Evolutionary conservation across 2,888 invertebrate species (phyloP).

Genomic region (Spodoptera picta): DNA sequence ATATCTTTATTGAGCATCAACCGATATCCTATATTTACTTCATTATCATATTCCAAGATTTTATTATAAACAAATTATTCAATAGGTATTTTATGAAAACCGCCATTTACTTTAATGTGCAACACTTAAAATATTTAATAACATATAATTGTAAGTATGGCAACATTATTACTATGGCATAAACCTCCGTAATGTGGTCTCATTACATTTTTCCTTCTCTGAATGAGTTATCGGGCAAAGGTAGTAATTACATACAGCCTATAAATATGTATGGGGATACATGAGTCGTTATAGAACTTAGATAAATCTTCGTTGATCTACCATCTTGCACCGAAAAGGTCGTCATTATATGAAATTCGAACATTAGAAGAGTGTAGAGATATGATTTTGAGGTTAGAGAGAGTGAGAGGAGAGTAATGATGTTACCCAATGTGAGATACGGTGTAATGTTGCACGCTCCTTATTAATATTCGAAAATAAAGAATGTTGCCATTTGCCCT

Average conservation of each 20-base stretch:
- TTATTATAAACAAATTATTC: background rate
- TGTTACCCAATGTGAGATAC: slow-evolving; percentile 85
- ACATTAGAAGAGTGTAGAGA: slow-evolving; percentile 66
- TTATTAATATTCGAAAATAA: slow-evolving; percentile 88
- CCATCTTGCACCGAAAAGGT: slow-evolving; percentile 64
- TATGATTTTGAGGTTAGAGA: slow-evolving; percentile 52
- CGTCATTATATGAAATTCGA: slow-evolving; percentile 62
- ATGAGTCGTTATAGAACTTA: slow-evolving; percentile 58
- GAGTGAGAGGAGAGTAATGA: slow-evolving; percentile 68
- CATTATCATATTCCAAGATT: too few relatives aligned
- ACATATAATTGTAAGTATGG: slow-evolving; percentile 21
- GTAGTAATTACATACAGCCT: slow-evolving; percentile 54
- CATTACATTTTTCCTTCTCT: slow-evolving; percentile 52
- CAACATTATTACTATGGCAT: slow-evolving; percentile 37
- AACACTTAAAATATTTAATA: slow-evolving; percentile 26
- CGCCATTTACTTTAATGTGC: slow-evolving; percentile 16
- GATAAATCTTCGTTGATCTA: slow-evolving; percentile 68
- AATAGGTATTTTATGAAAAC: slow-evolving; percentile 29
- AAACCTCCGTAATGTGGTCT: slow-evolving; percentile 46
- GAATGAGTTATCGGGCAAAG: slow-evolving; percentile 56
- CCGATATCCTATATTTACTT: too few relatives aligned
- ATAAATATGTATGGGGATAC: slow-evolving; percentile 47
- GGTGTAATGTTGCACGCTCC: slow-evolving; percentile 85
- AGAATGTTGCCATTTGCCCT: slow-evolving; percentile 85
- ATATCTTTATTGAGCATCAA: too few relatives aligned